Conservation (phyloP, 2,113 vertebrate genomes). For the Oncorhynchus kisutch region DNA sequence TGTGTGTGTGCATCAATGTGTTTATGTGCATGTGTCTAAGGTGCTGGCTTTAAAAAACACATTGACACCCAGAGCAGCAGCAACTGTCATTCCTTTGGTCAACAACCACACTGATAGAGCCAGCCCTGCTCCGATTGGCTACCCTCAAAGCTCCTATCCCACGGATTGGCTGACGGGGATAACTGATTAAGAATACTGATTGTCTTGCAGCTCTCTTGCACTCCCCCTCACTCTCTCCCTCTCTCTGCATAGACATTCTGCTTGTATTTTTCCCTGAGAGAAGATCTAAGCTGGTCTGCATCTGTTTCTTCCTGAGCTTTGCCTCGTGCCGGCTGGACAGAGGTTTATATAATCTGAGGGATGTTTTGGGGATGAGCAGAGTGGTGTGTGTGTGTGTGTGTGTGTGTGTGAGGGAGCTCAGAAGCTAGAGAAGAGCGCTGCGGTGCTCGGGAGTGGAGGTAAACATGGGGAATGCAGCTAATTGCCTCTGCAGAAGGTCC, state of each 20-base stretch:
- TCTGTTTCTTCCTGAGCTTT: slow-evolving; percentile 59
- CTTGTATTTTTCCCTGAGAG: slow-evolving; percentile 5
- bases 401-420: not conserved
- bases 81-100: slow-evolving; percentile 46
- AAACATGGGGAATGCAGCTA: slow-evolving; percentile 46
- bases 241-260: slow-evolving; percentile 52
- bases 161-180: slow-evolving; percentile 75
- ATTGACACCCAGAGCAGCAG: no score
- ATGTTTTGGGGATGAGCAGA: slow-evolving; percentile 14
- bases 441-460: slow-evolving; percentile 42
- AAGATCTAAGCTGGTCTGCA: not conserved
- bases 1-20: not conserved
- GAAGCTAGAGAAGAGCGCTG: slow-evolving; percentile 1
- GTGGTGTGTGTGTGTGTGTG: not conserved
- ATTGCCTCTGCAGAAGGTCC: slow-evolving; percentile 39
- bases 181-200: slow-evolving; percentile 75
- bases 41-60: no score
- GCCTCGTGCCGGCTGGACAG: slow-evolving; percentile 19
- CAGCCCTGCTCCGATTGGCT: slow-evolving; percentile 75
- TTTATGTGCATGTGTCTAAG: not conserved
- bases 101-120: slow-evolving; percentile 66
- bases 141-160: slow-evolving; percentile 59
- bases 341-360: slow-evolving; percentile 19
- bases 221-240: slow-evolving; percentile 13
- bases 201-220: slow-evolving; percentile 39